Base-by-base conservation (phyloP, 2,113 vertebrate species). In the Hippocampus abdominalis region DNA sequence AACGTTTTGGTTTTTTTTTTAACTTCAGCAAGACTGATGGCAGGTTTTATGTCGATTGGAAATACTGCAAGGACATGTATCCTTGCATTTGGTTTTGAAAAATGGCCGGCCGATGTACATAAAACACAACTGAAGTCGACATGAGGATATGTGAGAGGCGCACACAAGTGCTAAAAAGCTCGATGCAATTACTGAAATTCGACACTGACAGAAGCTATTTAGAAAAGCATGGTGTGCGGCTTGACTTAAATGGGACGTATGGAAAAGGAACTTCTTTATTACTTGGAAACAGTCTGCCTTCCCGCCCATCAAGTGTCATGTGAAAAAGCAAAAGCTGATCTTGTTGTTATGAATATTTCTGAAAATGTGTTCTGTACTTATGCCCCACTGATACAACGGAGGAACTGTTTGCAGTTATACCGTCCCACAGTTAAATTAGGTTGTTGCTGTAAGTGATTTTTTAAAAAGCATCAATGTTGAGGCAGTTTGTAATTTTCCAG, bases 1-100 rank as follows among this genome's bases (percentile, higher is more conserved):
- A 25, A 40, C 48, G 39, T 21, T 76, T 36, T 36, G n/a, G 53
- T 76, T 71, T 71, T 60, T 71, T 71, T 12, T 40, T 66, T 25
- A 70, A 69, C 46, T 71, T 15, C 57, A 42, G 68, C 3, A 3
- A 54, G 23, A 72, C 53, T 59, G 61, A 20, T 71, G 40, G 60
- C n/a, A 42, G 3, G 67, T 66, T 68, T 64, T n/a, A 57, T 29
- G 18, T 54, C 53, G 2, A 54, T 54, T 54, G 51, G 21, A 54
- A 18, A 11, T n/a, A 61, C 29, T 36, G 29, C 29, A 18, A 8
- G 16, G 59, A 61, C 59, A 36, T 18, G 8, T 18, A 40, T 21
- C 32, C 36, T 39, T 21, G 29, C 9, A 36, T 39, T 62, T 39
- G 60, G 18, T 39, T 21, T 10, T 61, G 29, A 62, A 62, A 39